These are phyloP conservation scores for Gavialis gangeticus DNA, from an alignment of 2,113 vertebrate genomes.

Conservation along the genomic window DNA sequence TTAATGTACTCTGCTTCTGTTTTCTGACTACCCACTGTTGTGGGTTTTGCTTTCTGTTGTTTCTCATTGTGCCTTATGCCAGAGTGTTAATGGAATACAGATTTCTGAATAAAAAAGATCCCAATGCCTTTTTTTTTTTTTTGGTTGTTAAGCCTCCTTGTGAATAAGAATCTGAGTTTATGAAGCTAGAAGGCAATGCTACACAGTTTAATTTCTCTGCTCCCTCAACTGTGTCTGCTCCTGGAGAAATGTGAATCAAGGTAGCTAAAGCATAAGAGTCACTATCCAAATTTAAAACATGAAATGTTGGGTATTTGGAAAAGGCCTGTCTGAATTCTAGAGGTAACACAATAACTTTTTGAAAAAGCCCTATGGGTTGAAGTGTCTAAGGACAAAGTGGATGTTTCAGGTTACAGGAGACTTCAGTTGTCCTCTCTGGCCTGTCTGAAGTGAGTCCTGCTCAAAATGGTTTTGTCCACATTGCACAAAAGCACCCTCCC, in stretches of 20 bases:
- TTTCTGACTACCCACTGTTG: background rate
- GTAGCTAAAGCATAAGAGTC: background rate
- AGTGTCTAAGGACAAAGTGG: background rate
- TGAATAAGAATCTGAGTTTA: slow-evolving; percentile 18
- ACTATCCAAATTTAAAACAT: background rate
- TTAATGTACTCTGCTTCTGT: slow-evolving; percentile 17
- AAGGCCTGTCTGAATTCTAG: background rate
- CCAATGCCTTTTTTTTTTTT: background rate
- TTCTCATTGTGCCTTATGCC: slow-evolving; percentile 3
- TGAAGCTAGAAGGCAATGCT: slow-evolving; percentile 11
- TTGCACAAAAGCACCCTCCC: fast-evolving
- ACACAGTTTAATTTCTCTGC: slow-evolving; percentile 50
- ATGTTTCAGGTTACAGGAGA: background rate
- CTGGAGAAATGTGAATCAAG: background rate
- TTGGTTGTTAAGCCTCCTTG: background rate
- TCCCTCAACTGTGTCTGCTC: slow-evolving; percentile 50
- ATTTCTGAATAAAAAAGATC: slow-evolving; percentile 23
- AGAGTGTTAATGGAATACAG: slow-evolving; percentile 32
- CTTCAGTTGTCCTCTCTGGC: fast-evolving
- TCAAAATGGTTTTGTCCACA: fast-evolving
- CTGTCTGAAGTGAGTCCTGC: fast-evolving
- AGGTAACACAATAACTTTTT: background rate
- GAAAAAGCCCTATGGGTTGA: background rate
- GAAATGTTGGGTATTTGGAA: background rate
- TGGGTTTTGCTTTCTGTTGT: background rate